Evolutionary conservation across 2,797 vertebrate genomes (phyloP), one percentile per base, ranked within the genome.

Genomic region (Melanotaenia boesemani): DNA sequence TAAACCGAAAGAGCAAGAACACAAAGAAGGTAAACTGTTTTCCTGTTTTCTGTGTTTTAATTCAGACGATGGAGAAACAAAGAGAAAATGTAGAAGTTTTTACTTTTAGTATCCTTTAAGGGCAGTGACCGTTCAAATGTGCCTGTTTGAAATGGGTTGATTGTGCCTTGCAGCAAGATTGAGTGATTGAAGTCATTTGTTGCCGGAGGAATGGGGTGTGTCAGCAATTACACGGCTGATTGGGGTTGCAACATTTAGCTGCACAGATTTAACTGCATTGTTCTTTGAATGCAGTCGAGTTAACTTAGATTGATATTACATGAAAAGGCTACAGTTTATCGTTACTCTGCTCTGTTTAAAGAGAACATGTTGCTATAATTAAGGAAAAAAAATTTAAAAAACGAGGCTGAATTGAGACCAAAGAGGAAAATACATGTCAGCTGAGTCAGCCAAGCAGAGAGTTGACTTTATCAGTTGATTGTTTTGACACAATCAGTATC

Each of bases 1-100:
- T 57, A 64, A 70, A 70, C 57, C 30, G 8, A 70, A 62, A 60
- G 4, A 50, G 30, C 54, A n/a, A 39, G 4, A 48, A 52, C 56
- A 34, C 1, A 58, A 22, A 64, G 0, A 10, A 41, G 11, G n/a
- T 56, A 22, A 1, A 28, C 22, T 20, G 41, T 70, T 55, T 61
- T 30, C 15, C n/a, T 32, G 22, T 24, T 67, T 79, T 34, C 72
- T 26, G 57, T 54, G 63, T 72, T 58, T 77, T 9, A 64, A 20
- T 48, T 4, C 34, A 36, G 18, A 59, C 34, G 12, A 6, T 13
- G 54, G 5, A 5, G 0, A 22, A 80, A 54, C 5, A 0, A 24
- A 74, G 78, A 63, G 37, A 22, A 48, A 68, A 64, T 48, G 41
- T 64, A 32, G 22, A 46, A 68, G 13, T 52, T 58, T 44, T 3